Percentiles rank a stretch among this genome's conserved stretches.
Evolutionary conservation across 2,113 vertebrate genomes (phyloP).

Genomic region (Austrofundulus limnaeus): DNA sequence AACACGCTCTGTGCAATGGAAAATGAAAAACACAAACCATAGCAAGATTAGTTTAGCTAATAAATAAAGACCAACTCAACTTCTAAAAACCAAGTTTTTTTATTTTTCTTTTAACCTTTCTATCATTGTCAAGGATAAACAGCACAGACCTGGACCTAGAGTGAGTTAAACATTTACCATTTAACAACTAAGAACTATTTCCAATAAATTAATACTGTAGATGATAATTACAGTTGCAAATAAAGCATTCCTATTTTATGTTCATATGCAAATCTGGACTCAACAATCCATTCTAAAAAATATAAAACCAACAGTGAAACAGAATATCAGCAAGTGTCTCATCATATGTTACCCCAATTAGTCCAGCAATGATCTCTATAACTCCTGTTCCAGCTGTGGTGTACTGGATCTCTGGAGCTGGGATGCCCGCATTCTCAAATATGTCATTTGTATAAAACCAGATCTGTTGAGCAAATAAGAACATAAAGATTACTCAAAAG

Average conservation of each 20-base stretch:
- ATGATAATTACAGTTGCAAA: too few species aligned
- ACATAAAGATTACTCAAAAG: neutral
- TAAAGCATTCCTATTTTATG: too few species aligned
- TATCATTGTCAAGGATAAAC: neutral
- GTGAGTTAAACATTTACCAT: too few species aligned
- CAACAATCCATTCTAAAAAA: too few species aligned
- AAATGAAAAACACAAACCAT: neutral
- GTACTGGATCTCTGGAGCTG: slow-evolving; percentile 83
- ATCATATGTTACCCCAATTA: slow-evolving; percentile 81
- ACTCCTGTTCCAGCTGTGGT: slow-evolving; percentile 86
- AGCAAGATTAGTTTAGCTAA: neutral
- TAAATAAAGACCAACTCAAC: neutral
- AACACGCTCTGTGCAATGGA: neutral
- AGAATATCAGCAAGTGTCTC: neutral
- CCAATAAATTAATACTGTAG: too few species aligned
- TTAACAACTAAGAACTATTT: too few species aligned
- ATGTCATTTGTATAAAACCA: slow-evolving; percentile 94
- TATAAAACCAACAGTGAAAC: neutral
- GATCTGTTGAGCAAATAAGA: slow-evolving; percentile 75
- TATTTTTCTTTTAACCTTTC: neutral
- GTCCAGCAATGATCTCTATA: slow-evolving; percentile 85
- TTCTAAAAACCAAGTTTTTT: neutral
- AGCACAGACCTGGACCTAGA: too few species aligned
- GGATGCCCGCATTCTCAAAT: slow-evolving; percentile 85
- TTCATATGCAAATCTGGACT: too few species aligned